These are phyloP conservation scores for Cetoscarus ocellatus DNA, from an alignment of 2,797 vertebrate species.

Conservation along the genomic window DNA sequence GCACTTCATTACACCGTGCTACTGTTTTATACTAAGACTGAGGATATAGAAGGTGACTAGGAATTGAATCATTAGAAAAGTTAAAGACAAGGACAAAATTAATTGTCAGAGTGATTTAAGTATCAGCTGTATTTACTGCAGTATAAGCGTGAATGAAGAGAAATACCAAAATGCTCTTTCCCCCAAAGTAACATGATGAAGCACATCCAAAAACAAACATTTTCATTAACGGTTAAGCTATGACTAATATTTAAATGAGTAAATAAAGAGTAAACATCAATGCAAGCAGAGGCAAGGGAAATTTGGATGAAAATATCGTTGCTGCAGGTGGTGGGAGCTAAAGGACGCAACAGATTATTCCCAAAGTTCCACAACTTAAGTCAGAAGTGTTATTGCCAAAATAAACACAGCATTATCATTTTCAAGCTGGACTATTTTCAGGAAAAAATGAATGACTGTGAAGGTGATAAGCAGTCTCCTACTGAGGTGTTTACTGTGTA, in stretches of 20 bases:
- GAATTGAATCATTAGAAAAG: neutral
- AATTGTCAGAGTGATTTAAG: conserved; percentile 15
- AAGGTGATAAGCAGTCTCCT: too few relatives aligned
- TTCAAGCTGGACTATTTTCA: neutral
- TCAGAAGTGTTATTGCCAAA: neutral
- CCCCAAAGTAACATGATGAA: conserved; percentile 26
- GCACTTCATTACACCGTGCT: too few relatives aligned
- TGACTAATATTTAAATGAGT: neutral
- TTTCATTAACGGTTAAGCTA: conserved; percentile 13
- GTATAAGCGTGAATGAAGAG: neutral
- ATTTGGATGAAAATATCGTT: neutral
- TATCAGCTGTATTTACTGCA: neutral
- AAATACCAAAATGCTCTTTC: neutral
- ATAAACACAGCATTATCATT: too few relatives aligned
- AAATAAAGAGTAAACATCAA: neutral
- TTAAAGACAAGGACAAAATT: conserved; percentile 8
- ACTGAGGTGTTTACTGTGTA: neutral
- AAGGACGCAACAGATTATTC: conserved; percentile 1
- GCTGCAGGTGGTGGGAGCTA: neutral
- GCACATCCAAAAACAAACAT: conserved; percentile 15
- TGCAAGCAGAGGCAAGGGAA: neutral
- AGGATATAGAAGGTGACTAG: neutral
- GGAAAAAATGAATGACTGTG: neutral
- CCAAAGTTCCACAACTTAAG: neutral
- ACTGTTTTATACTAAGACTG: neutral